A percentile compares a stretch with the other conserved stretches of the same genome.
Conservation (phyloP, 1,140 invertebrate genomes). For the Melanaphis sacchari region DNA sequence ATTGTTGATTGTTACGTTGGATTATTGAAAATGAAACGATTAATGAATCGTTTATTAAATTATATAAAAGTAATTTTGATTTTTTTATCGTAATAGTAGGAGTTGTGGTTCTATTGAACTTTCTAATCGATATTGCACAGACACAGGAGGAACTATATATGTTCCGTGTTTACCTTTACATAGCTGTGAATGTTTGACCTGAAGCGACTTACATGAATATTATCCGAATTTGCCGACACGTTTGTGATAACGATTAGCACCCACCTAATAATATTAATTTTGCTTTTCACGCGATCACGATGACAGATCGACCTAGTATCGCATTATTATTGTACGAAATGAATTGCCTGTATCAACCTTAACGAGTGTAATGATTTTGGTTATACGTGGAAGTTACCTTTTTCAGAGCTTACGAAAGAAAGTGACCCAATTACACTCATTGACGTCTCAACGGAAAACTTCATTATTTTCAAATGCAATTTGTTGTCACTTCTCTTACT, state of each 20-base stretch:
- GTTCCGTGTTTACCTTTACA: not conserved
- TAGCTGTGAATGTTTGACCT: not conserved
- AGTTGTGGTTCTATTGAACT: not conserved
- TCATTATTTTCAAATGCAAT: not conserved
- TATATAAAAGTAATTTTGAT: not conserved
- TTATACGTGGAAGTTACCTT: not conserved
- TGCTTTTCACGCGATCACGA: not conserved
- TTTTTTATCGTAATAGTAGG: not conserved
- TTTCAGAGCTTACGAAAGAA: not conserved
- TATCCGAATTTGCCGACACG: not conserved
- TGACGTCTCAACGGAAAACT: not conserved
- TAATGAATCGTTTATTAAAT: not conserved
- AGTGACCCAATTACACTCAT: not conserved
- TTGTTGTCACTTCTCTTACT: not conserved
- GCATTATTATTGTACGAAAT: not conserved
- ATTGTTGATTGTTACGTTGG: no score
- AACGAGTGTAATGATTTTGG: not conserved
- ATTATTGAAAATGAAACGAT: not conserved
- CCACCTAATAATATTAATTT: not conserved
- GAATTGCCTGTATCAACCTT: not conserved
- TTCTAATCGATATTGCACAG: not conserved
- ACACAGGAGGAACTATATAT: no score
- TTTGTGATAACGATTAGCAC: not conserved
- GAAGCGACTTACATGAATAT: slow-evolving; percentile 4
- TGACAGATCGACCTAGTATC: slow-evolving; percentile 10